Conservation (phyloP, 2,113 vertebrate genomes). For the Saccopteryx leptura region DNA sequence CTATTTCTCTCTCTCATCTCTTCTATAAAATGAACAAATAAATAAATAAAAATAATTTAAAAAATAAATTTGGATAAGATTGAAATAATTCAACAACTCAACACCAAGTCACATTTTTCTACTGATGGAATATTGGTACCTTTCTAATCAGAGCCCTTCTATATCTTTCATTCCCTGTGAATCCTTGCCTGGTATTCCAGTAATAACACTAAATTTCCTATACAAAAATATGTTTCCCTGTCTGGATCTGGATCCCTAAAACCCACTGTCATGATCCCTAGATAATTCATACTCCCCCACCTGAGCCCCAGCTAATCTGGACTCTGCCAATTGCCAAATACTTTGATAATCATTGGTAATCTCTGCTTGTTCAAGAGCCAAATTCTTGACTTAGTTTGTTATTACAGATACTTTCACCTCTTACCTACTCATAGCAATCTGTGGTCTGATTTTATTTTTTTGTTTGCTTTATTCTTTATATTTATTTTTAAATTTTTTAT, state of each 20-base stretch:
- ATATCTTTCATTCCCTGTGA: background rate
- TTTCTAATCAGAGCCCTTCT: background rate
- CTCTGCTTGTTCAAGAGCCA: background rate
- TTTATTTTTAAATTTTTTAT: background rate
- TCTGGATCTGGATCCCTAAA: background rate
- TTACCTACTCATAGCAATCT: constrained; percentile 25
- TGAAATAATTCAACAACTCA: background rate
- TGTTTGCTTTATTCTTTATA: background rate
- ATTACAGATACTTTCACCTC: background rate
- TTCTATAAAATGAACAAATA: too few species aligned
- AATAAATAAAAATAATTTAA: too few species aligned
- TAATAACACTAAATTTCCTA: constrained; percentile 12
- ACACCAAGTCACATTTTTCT: constrained; percentile 19
- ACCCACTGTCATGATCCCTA: background rate
- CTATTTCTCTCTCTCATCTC: too few species aligned
- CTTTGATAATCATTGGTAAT: background rate
- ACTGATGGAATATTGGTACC: background rate
- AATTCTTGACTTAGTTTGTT: background rate
- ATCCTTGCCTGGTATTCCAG: background rate
- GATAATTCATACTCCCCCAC: background rate
- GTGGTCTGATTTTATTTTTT: background rate
- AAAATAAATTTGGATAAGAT: background rate
- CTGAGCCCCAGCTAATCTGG: background rate
- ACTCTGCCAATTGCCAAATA: background rate
- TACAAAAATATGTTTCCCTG: background rate